A percentile compares a stretch with the other conserved stretches of the same genome.
phyloP scores from a whole-genome alignment of 2,888 invertebrate genomes.

The Anticlea derivata region DNA sequence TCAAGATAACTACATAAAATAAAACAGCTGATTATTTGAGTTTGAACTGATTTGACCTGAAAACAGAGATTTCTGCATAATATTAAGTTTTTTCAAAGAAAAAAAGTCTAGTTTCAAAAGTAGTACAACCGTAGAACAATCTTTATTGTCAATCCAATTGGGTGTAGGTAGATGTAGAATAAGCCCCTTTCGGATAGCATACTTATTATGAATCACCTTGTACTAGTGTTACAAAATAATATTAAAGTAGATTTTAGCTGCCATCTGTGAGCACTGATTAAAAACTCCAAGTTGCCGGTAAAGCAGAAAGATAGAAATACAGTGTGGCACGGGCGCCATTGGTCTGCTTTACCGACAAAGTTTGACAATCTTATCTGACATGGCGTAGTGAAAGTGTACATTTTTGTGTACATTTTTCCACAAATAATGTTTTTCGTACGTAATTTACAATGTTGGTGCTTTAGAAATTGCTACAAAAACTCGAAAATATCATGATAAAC shows the following conservation, averaged over 20 bases:
- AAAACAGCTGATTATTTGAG: too few relatives aligned
- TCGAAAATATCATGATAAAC: conserved; percentile 78
- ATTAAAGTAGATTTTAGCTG: conserved; percentile 18
- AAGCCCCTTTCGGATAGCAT: too few relatives aligned
- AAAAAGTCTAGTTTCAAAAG: too few relatives aligned
- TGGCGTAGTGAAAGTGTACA: conserved; percentile 76
- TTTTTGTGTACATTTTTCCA: conserved; percentile 72
- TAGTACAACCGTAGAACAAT: too few relatives aligned
- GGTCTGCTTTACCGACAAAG: conserved; percentile 65
- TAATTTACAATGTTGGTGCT: conserved; percentile 59
- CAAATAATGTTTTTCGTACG: conserved; percentile 78
- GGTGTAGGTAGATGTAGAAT: too few relatives aligned
- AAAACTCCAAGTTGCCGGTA: conserved; percentile 42
- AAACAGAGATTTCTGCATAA: too few relatives aligned
- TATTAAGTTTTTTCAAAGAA: too few relatives aligned
- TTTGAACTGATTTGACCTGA: too few relatives aligned
- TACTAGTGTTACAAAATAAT: too few relatives aligned
- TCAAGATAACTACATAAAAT: too few relatives aligned
- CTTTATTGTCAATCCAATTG: too few relatives aligned
- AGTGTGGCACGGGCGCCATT: conserved; percentile 43
- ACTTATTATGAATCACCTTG: too few relatives aligned
- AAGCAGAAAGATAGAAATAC: conserved; percentile 54
- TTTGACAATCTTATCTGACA: conserved; percentile 72
- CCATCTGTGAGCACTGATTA: conserved; percentile 44
- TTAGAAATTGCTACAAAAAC: conserved; percentile 64